Base-by-base conservation (phyloP, 2,888 invertebrate species). In the Hemicrepidius hirtus region DNA sequence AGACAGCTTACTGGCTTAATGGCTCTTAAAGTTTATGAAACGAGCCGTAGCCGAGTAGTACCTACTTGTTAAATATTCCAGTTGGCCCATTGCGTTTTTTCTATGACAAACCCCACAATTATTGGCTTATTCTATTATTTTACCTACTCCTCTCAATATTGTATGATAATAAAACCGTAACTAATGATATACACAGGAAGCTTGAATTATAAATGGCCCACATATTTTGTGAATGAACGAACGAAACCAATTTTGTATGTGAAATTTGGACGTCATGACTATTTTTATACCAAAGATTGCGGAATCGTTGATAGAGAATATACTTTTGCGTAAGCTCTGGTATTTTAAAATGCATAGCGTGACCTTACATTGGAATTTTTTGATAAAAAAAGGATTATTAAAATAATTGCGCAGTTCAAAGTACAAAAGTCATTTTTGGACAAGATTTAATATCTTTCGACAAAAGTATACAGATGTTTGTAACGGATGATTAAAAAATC, bases 171-270 rank as follows among this genome's bases (percentile, higher is more conserved):
- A 37, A 20, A 20, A 40, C 57, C 57, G 57, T 57, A 37, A 57
- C 57, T 35, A 57, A 57, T 57, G 21, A 9, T 37, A 5, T 37
- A 5, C 32, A 37, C 57, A 57, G 57, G 57, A 57, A 57, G 20
- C 57, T 3, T 10, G 57, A 37, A 37, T 37, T 57, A 37, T 37
- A 20, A 55, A 57, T 57, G 35, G 57, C 57, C 57, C 18, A 57
- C 57, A 57, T 57, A 57, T 57, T 57, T 57, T 12, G 32, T 57
- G 57, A 57, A 57, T 57, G 57, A 57, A 57, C 37, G 9, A 24
- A 55, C 24, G 55, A 35, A 16, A 41, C 5, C 21, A 37, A 57
- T 57, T 57, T 37, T 53, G 5, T 53, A 57, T 57, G 20, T 10
- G 37, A 37, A 57, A 57, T 37, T 37, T 40, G n/a, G 9, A 57